Percentiles rank a stretch among this genome's conserved stretches.
phyloP scores from a whole-genome alignment of 2,113 vertebrate genomes.

The Eretmodus cyanostictus region DNA sequence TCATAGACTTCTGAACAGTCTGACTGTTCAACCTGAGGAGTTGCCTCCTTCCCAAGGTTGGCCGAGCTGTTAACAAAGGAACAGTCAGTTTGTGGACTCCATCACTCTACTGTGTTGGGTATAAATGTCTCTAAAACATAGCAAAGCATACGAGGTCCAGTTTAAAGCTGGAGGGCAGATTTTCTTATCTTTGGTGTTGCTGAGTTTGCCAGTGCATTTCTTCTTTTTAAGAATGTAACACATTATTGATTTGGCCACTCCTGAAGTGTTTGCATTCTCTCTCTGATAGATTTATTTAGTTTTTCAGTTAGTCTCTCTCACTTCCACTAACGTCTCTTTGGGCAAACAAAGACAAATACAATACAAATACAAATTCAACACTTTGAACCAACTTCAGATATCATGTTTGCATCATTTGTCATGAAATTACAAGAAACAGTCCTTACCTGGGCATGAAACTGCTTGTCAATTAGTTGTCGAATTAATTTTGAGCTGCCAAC shows the following conservation, averaged over 20 bases:
- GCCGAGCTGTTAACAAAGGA: neutral
- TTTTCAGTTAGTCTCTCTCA: neutral
- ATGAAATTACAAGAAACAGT: neutral
- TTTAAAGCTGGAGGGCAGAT: neutral
- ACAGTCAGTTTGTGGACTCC: neutral
- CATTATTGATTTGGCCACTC: neutral
- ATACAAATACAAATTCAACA: neutral
- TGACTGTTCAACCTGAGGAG: neutral
- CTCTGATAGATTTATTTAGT: neutral
- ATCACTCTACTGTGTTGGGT: neutral
- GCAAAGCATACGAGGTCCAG: neutral
- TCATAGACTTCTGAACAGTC: neutral
- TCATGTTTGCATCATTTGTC: neutral
- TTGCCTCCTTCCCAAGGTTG: neutral
- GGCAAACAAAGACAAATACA: neutral
- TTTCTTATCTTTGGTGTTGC: neutral
- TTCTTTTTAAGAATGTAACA: neutral
- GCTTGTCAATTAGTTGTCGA: rapidly evolving
- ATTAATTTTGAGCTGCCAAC: neutral
- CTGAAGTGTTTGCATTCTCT: neutral
- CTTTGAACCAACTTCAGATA: neutral
- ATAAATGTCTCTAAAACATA: neutral
- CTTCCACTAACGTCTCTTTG: neutral
- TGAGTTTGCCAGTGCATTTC: neutral
- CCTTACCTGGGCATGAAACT: neutral